Evolutionary conservation across 2,113 vertebrate genomes (phyloP), one percentile per base, ranked within the genome.

Genomic region (Ancistrus triradiatus): DNA sequence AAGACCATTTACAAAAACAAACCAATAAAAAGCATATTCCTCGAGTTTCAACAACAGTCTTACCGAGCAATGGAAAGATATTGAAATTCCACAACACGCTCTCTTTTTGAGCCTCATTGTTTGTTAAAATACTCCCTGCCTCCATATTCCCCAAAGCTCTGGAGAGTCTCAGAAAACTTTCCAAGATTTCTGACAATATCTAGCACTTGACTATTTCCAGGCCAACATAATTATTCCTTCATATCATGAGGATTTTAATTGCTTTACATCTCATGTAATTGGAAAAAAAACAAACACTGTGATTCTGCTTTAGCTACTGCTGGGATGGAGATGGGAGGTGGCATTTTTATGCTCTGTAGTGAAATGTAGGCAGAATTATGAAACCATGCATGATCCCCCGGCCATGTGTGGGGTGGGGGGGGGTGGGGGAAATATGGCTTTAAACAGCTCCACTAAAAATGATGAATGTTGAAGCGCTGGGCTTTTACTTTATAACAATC

Each of bases 11-110:
- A 49, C 25, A 67, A 55, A 43, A 40, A 50, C n/a, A n/a, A n/a
- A n/a, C 7, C 33, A 63, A 63, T 63, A 53, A 51, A 42, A 18
- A 59, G 47, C 17, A 25, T 17, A 48, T 48, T 52, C 38, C n/a
- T 53, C 22, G 22, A 11, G 22, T 53, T 62, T 40, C 25, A 43
- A n/a, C 17, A 48, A 58, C 35, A 63, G 43, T 66, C 11, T 15
- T 33, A 48, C 25, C 22, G 22, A 55, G n/a, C 42, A 55, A 47
- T 50, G 17, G 19, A 28, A 53, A 19, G 5, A 27, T 25, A 7
- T 35, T 51, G 5, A 27, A 18, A 7, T 35, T 51, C 10, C 1
- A 11, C 4, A 4, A 11, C 24, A 24, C 56, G 18, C 47, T 28
- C 46, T 52, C 38, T 69, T 51, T 22, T 4, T 37, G 14, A 15